Evolutionary conservation across 2,113 vertebrate genomes (phyloP), one percentile per base, ranked within the genome.

Genomic region (Stomatorhinus ivindoensis): DNA sequence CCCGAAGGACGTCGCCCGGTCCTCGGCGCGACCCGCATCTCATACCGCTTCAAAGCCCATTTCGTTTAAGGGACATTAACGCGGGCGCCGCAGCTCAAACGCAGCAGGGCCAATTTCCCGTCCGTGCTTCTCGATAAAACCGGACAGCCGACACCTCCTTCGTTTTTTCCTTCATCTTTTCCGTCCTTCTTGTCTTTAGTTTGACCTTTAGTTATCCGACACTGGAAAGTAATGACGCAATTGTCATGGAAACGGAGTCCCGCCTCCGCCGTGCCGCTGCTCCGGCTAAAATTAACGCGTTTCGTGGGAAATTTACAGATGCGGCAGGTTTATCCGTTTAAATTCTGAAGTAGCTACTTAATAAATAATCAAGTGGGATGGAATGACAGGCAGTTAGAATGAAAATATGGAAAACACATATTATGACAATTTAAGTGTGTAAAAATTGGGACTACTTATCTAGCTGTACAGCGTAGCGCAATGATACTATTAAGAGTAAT

Each of bases 141-240:
- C n/a, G 35, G 35, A 27, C 47, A 19, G 48, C 19, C 48, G 85
- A n/a, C 85, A 24, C 11, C 80, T 82, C 90, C 35, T 24, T 87
- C 90, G 91, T 92, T 91, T 92, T 93, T 93, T 94, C 92, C 91
- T 86, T 90, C 90, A 89, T 92, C 91, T 91, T 89, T 87, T 93
- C 92, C 91, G 93, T 93, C 91, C 92, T 91, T 91, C 92, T 95
- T 95, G 95, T 95, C 96, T 96, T 96, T 93, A 95, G 93, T 96
- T 95, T 97, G 96, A 96, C 96, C 96, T 97, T 96, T 96, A 93
- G 93, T 91, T 95, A 95, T 92, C 93, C 92, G 95, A 92, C 96
- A 94, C 94, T 90, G 93, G 92, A 87, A 87, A 61, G 51, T 92
- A 91, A 92, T 96, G 96, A 97, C 96, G 96, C 96, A 96, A 97